Conservation (phyloP, 2,888 invertebrate genomes). For the Epinotia ramella region DNA sequence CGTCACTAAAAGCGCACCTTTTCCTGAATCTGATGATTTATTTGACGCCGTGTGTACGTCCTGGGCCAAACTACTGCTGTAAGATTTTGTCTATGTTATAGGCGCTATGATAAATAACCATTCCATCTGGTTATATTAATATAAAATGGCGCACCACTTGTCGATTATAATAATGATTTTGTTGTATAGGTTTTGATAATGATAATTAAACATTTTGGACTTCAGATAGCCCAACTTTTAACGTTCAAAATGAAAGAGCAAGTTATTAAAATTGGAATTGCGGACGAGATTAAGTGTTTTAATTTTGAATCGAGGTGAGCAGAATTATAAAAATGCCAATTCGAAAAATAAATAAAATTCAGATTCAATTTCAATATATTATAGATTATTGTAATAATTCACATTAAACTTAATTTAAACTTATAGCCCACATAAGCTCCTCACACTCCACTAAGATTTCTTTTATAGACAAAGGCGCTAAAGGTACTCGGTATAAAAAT, state of each 20-base stretch:
- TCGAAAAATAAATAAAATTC: slow-evolving; percentile 83
- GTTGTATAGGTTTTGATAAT: too few species aligned
- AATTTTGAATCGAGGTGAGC: slow-evolving; percentile 62
- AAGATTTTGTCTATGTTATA: too few species aligned
- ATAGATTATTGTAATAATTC: slow-evolving; percentile 85
- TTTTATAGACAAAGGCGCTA: slow-evolving; percentile 82
- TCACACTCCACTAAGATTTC: slow-evolving; percentile 78
- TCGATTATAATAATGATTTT: neutral
- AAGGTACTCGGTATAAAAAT: slow-evolving; percentile 84
- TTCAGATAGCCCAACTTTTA: neutral
- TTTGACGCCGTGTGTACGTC: too few species aligned
- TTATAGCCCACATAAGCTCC: slow-evolving; percentile 84
- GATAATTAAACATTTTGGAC: neutral
- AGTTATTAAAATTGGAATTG: neutral
- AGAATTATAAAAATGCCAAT: slow-evolving; percentile 77
- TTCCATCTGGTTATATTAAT: too few species aligned
- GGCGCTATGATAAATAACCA: too few species aligned
- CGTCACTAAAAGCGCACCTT: too few species aligned
- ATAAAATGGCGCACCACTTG: too few species aligned
- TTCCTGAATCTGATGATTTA: too few species aligned
- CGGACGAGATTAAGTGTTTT: slow-evolving; percentile 21
- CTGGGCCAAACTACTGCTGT: too few species aligned
- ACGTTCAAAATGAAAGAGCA: neutral
- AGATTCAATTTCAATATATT: slow-evolving; percentile 86
- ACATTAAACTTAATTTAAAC: slow-evolving; percentile 84